Conservation (phyloP, 1,140 invertebrate genomes). For the Orchesella cincta region DNA sequence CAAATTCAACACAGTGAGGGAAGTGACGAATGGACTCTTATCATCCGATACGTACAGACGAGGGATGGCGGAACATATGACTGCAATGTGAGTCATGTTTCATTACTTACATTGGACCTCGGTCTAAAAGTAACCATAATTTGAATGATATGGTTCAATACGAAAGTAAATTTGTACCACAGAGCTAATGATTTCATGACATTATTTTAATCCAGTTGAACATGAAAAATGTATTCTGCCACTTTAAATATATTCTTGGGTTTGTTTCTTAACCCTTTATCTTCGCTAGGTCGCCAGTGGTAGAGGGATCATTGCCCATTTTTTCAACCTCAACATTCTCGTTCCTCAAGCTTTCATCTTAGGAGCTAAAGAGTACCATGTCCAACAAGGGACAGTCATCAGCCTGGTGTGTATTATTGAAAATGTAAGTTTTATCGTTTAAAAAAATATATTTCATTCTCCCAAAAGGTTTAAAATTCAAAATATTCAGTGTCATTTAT, state of each 20-base stretch:
- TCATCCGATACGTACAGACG: conserved; percentile 89
- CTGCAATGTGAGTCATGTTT: conserved; percentile 88
- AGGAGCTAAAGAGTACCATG: conserved; percentile 54
- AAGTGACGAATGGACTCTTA: conserved; percentile 83
- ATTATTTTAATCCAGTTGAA: too few species aligned
- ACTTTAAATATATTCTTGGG: background rate
- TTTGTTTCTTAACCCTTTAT: background rate
- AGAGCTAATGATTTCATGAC: too few species aligned
- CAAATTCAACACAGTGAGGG: conserved; percentile 73
- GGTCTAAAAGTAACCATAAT: too few species aligned
- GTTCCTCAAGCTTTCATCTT: conserved; percentile 85
- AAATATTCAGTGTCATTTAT: background rate
- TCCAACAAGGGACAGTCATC: conserved; percentile 55
- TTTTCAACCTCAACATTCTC: conserved; percentile 83
- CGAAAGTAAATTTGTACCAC: too few species aligned
- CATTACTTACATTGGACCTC: background rate
- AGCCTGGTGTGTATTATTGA: conserved; percentile 55
- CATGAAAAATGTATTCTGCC: background rate
- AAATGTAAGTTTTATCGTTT: conserved; percentile 55
- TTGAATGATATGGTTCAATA: background rate
- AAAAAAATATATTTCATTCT: too few species aligned
- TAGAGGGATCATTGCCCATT: conserved; percentile 80
- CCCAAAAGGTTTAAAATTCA: background rate
- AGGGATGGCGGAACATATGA: conserved; percentile 91
- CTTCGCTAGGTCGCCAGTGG: conserved; percentile 76